Conservation (phyloP, 2,888 invertebrate genomes). For the Orchesella flavescens region DNA sequence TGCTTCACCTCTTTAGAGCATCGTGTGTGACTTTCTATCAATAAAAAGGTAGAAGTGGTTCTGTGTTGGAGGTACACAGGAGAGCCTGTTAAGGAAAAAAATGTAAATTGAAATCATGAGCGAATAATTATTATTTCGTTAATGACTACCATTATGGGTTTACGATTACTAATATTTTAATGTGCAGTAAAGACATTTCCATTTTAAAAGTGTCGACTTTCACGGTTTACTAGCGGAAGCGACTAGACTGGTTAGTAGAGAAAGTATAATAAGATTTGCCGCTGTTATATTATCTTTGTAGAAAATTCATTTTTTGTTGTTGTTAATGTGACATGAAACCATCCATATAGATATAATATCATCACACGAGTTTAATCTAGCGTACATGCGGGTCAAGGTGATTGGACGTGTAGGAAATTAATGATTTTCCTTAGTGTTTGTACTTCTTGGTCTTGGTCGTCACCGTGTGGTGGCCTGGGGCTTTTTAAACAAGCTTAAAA, state of each 20-base stretch:
- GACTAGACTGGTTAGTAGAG: background rate
- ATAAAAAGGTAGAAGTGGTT: background rate
- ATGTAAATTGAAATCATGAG: background rate
- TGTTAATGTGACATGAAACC: background rate
- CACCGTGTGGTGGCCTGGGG: slow-evolving; percentile 14
- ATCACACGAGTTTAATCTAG: background rate
- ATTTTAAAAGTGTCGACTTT: background rate
- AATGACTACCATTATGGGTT: background rate
- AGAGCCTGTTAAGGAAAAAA: slow-evolving; percentile 6
- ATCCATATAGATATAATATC: no score
- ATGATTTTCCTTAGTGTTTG: background rate
- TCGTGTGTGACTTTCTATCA: slow-evolving; percentile 14
- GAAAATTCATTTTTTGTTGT: no score
- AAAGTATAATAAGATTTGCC: background rate
- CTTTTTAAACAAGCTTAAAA: slow-evolving; percentile 40
- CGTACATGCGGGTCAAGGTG: slow-evolving; percentile 53
- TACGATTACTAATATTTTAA: background rate
- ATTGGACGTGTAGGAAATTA: slow-evolving; percentile 14
- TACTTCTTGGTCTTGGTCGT: background rate
- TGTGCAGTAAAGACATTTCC: no score
- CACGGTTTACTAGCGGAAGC: background rate
- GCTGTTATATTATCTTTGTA: background rate
- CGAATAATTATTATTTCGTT: background rate
- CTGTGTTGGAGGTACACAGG: no score
- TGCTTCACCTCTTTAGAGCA: background rate